Evolutionary conservation across 2,797 vertebrate species (phyloP), one percentile per base, ranked within the genome.

Genomic region (Hoplostethus mediterraneus): DNA sequence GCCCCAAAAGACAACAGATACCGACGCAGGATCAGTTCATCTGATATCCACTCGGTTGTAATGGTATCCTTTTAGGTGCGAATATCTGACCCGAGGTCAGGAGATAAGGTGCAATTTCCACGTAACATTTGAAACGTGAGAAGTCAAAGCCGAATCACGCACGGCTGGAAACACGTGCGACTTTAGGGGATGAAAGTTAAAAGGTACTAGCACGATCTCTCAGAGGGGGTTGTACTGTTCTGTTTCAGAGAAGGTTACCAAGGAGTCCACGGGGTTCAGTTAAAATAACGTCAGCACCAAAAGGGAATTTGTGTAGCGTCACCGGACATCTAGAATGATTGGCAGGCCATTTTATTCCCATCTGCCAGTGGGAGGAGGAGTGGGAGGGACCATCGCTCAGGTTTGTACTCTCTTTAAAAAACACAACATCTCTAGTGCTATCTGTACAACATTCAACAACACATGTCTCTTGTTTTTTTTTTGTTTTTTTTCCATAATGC

Each of bases 371-470:
- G 85, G 86, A 88, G 81, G 79, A 89, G 33, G 68, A 25, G 88
- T 42, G 25, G 83, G 83, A 77, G 84, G 84, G 82, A 59, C 81
- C 87, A 74, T 73, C 59, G 3, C 82, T 83, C 58, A 36, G 80
- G 92, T 95, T 94, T 91, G 90, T 87, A 88, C 90, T 94, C 95
- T 95, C 91, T 91, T 84, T 86, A 87, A 83, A 74, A 88, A 92
- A 93, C 93, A 95, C 92, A 90, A 95, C 92, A 92, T 91, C 82
- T 94, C 94, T 95, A 95, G 87, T 75, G 90, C 94, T 95, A 95
- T 94, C 94, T 95, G 94, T 95, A 95, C 95, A 95, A 94, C 94
- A 95, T 95, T 95, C 94, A 95, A 95, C 92, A 92, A 94, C 92
- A 95, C 89, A 76, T 89, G 90, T 94, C 87, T 92, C 66, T 73